Evolutionary conservation across 2,888 invertebrate genomes (phyloP).

Genomic region (Beris morrisii): DNA sequence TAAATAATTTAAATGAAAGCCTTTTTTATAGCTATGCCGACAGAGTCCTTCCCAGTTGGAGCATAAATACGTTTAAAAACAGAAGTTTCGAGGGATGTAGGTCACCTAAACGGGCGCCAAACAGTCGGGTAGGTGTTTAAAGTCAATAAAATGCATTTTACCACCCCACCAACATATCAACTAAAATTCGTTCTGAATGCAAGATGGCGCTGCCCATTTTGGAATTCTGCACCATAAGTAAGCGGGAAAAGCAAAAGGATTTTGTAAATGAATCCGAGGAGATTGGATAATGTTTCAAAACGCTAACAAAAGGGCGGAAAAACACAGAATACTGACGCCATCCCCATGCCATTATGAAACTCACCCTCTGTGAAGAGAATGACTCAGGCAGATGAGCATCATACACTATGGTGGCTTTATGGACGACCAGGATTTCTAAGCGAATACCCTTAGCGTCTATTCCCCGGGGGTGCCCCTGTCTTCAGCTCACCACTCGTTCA

Average conservation of each 20-base stretch:
- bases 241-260: too few species aligned
- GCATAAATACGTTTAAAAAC: not conserved
- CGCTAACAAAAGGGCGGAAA: not conserved
- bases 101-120: conserved; percentile 26
- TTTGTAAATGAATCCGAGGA: too few species aligned
- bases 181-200: too few species aligned
- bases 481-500: not conserved
- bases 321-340: conserved; percentile 8
- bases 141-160: conserved; percentile 11
- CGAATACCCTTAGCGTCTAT: conserved; percentile 6
- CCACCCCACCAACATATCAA: not conserved
- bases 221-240: too few species aligned
- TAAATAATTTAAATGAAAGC: not conserved
- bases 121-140: not conserved
- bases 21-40: conserved; percentile 11
- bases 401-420: not conserved
- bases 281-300: not conserved
- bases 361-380: conserved; percentile 8
- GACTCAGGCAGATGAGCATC: conserved; percentile 11
- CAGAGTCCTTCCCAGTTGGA: not conserved
- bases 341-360: not conserved
- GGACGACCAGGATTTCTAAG: too few species aligned
- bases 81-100: conserved; percentile 3
- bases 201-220: too few species aligned
- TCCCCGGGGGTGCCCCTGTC: not conserved